Evolutionary conservation across 2,888 invertebrate species (phyloP).

Genomic region (Pollenia amentaria): DNA sequence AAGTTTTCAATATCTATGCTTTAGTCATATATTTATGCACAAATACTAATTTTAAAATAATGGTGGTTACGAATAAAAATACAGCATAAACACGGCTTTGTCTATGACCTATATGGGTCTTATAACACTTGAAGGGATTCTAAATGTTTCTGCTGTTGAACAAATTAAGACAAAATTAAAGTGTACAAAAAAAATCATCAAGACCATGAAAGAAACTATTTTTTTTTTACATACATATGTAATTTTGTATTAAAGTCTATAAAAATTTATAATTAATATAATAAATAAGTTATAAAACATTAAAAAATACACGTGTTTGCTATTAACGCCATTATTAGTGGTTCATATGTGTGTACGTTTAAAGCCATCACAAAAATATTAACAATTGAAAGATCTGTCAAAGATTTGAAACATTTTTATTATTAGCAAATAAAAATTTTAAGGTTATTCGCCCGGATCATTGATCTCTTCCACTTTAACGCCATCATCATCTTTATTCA

Average conservation of each 20-base stretch:
- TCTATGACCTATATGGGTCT: constrained; percentile 62
- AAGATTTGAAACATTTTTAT: constrained; percentile 3
- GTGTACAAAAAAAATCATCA: background rate
- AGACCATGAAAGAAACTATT: background rate
- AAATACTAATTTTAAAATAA: constrained; percentile 37
- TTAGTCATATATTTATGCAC: constrained; percentile 56
- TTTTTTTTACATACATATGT: background rate
- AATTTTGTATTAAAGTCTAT: too few relatives aligned
- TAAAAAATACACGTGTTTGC: background rate
- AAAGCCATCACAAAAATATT: background rate
- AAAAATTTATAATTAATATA: too few relatives aligned
- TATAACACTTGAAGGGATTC: constrained; percentile 67
- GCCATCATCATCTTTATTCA: constrained; percentile 9
- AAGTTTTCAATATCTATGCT: constrained; percentile 39
- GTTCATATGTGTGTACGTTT: background rate
- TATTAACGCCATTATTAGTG: background rate
- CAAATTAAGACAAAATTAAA: constrained; percentile 43
- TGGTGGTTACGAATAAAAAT: constrained; percentile 18
- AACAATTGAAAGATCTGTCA: background rate
- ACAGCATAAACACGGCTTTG: constrained; percentile 52
- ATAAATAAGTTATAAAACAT: background rate
- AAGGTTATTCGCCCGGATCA: constrained; percentile 32
- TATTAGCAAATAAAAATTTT: constrained; percentile 4
- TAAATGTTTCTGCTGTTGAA: constrained; percentile 60
- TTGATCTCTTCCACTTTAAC: constrained; percentile 38